Evolutionary conservation across 2,113 vertebrate genomes (phyloP), one percentile per base, ranked within the genome.

Genomic region (Dendrocopos noguchii): DNA sequence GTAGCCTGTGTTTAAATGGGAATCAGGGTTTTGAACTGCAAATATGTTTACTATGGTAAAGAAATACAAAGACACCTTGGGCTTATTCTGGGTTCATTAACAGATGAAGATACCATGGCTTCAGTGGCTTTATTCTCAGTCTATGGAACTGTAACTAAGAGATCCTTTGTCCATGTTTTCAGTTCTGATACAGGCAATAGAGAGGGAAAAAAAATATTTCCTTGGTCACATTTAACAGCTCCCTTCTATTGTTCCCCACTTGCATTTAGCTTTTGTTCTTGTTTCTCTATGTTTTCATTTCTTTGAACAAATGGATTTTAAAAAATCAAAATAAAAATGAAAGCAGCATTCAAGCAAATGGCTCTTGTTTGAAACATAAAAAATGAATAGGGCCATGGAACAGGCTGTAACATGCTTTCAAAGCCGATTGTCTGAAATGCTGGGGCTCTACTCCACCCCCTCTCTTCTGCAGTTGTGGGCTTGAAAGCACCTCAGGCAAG

Each of bases 401-500:
- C 76, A 84, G 85, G 93, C 87, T 90, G 56, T 57, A 93, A 82
- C 87, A 80, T 10, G 93, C 53, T 87, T 94, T 88, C 87, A 78
- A 78, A 85, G 65, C 82, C 33, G 74, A 63, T 67, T 90, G 65
- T 92, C 66, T 93, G 79, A 87, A 84, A 68, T 27, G 33, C 33
- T 31, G 84, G 52, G 66, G 36, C 80, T 83, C 76, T 66, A 15
- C 56, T 95, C 93, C 67, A 1, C 93, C 92, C 80, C 80, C 76
- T 94, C 94, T 91, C n/a, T 34, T 93, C 90, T 86, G 88, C 70
- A 11, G 27, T 91, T 82, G 76, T 46, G 89, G 76, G 75, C 84
- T 93, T 87, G 81, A 95, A 96, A 95, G 81, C 92, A 95, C 96
- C 96, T 95, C 80, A 0, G 96, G 96, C 94, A 91, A 95, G 76